Conservation (phyloP, 92 coral and sea anemone genomes). For the Porites divaricata region DNA sequence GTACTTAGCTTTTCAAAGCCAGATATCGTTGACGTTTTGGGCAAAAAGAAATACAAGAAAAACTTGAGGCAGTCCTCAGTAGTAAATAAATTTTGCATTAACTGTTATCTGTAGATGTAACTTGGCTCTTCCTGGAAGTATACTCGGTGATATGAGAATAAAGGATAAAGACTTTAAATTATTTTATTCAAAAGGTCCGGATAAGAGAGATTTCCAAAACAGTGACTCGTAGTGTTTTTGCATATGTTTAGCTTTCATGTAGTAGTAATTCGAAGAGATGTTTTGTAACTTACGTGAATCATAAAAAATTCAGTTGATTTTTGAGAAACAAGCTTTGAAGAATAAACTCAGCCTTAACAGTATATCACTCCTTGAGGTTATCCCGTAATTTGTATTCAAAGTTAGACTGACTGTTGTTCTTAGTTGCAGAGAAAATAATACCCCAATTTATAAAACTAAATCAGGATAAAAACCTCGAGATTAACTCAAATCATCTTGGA, state of each 20-base stretch:
- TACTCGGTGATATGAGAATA: background rate
- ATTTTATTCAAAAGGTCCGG: constrained; percentile 3
- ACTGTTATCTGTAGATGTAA: no score
- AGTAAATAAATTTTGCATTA: background rate
- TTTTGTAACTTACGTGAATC: background rate
- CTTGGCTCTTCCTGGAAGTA: background rate
- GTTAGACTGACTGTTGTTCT: constrained; percentile 3
- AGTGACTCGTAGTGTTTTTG: background rate
- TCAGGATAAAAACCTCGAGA: constrained; percentile 20
- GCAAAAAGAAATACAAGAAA: background rate
- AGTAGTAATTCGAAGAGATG: constrained; percentile 4
- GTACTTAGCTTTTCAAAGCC: no score
- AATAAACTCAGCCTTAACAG: constrained; percentile 6
- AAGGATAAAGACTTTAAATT: background rate
- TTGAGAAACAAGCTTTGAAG: constrained; percentile 3
- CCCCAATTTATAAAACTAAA: constrained; percentile 6
- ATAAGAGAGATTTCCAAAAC: constrained; percentile 14
- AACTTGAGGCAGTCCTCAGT: no score
- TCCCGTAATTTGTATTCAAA: constrained; percentile 1
- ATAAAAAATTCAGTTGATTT: background rate
- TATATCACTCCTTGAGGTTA: background rate
- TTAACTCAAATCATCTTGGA: constrained; percentile 9
- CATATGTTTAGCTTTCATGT: background rate
- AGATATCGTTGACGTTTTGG: background rate
- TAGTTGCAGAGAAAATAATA: constrained; percentile 17